These are phyloP conservation scores for Leptinotarsa lineolata DNA, from an alignment of 1,140 invertebrate species.

Conservation along the genomic window DNA sequence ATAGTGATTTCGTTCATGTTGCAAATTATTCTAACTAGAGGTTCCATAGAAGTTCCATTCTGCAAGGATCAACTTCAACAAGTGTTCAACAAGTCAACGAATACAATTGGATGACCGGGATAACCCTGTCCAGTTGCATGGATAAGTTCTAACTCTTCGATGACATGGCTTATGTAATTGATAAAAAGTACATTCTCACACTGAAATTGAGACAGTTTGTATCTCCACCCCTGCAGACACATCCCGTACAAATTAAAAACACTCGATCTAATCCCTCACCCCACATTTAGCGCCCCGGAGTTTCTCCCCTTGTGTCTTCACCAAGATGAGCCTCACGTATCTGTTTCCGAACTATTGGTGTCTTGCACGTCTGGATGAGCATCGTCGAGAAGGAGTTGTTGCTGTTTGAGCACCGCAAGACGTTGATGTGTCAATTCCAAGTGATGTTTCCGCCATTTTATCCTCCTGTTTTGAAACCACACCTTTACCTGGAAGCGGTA, in stretches of 20 bases:
- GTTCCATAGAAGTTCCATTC: no score
- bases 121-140: no score
- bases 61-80: no score
- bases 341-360: slow-evolving; percentile 51
- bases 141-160: no score
- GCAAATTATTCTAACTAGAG: no score
- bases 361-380: slow-evolving; percentile 49
- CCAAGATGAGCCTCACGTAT: slow-evolving; percentile 46
- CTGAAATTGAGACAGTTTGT: no score
- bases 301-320: neutral
- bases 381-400: slow-evolving; percentile 54
- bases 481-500: slow-evolving; percentile 81
- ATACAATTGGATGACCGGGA: no score
- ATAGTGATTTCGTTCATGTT: no score
- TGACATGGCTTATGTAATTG: no score
- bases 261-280: neutral
- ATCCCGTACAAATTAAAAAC: neutral
- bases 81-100: no score
- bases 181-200: no score
- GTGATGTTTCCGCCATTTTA: slow-evolving; percentile 95
- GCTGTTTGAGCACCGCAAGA: slow-evolving; percentile 75
- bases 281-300: neutral
- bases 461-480: slow-evolving; percentile 95
- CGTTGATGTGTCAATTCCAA: slow-evolving; percentile 88
- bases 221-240: no score